These are phyloP conservation scores for Malurus leucopterus DNA, from an alignment of 2,797 vertebrate species.

Conservation along the genomic window DNA sequence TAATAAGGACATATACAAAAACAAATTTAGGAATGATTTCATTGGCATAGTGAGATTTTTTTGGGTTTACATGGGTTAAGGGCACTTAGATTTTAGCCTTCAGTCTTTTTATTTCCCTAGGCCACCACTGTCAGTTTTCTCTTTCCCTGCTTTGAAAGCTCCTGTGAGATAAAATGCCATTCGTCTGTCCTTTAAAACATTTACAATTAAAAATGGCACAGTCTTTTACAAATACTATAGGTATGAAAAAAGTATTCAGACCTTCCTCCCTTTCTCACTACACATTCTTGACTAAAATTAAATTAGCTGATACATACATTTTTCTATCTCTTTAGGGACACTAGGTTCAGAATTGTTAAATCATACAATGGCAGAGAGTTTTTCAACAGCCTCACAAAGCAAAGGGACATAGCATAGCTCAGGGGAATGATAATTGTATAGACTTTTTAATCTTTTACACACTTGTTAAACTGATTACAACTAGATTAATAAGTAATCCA, in stretches of 20 bases:
- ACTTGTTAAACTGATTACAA: not conserved
- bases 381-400: not conserved
- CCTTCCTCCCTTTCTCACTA: not conserved
- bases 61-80: not conserved
- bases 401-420: not conserved
- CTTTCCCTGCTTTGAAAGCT: not conserved
- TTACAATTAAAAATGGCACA: not conserved
- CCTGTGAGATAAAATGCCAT: not conserved
- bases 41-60: not conserved
- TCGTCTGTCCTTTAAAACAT: not conserved
- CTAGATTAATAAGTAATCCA: not conserved
- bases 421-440: not conserved
- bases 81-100: not conserved
- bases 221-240: not conserved
- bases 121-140: not conserved
- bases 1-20: not conserved
- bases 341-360: not conserved
- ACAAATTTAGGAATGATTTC: not conserved
- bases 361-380: not conserved
- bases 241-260: not conserved
- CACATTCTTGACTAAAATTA: not conserved
- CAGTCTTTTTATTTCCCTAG: not conserved
- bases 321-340: not conserved
- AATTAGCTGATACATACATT: not conserved
- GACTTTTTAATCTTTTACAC: not conserved